Percentiles rank a stretch among this genome's conserved stretches.
Conservation (phyloP, 2,888 invertebrate species). For the Alloscopus bannaensis region DNA sequence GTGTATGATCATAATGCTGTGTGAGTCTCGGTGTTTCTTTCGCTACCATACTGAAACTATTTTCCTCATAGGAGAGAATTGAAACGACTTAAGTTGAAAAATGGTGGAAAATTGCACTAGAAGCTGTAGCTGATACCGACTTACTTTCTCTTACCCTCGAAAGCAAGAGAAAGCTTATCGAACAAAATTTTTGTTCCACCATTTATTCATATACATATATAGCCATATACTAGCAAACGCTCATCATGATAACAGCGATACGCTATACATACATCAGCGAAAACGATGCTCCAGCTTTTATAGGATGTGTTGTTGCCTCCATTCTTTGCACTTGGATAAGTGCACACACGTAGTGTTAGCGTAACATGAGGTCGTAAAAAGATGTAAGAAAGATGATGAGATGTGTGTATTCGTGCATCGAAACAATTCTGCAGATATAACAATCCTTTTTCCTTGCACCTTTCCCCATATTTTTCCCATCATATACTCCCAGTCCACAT, state of each 20-base stretch:
- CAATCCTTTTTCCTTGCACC: background rate
- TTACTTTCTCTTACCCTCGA: too few species aligned
- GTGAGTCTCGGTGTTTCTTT: background rate
- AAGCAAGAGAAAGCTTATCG: too few species aligned
- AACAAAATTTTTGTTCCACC: too few species aligned
- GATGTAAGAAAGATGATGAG: slow-evolving; percentile 37
- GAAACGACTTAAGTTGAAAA: slow-evolving; percentile 45
- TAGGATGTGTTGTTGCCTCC: too few species aligned
- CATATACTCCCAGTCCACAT: background rate
- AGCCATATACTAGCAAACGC: too few species aligned
- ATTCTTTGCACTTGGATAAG: background rate
- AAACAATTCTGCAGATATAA: slow-evolving; percentile 28
- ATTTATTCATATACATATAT: too few species aligned
- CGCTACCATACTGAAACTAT: slow-evolving; percentile 9
- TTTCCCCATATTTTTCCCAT: background rate
- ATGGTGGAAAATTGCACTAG: slow-evolving; percentile 43
- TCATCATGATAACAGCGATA: too few species aligned
- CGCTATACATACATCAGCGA: too few species aligned
- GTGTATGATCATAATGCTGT: slow-evolving; percentile 17
- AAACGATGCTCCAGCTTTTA: too few species aligned
- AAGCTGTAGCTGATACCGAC: too few species aligned
- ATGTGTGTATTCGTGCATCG: slow-evolving; percentile 43
- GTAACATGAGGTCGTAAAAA: slow-evolving; percentile 17
- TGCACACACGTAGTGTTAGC: background rate
- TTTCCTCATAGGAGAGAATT: slow-evolving; percentile 24